Conservation (phyloP, 2,797 vertebrate species). For the Phaenicophaeus curvirostris region DNA sequence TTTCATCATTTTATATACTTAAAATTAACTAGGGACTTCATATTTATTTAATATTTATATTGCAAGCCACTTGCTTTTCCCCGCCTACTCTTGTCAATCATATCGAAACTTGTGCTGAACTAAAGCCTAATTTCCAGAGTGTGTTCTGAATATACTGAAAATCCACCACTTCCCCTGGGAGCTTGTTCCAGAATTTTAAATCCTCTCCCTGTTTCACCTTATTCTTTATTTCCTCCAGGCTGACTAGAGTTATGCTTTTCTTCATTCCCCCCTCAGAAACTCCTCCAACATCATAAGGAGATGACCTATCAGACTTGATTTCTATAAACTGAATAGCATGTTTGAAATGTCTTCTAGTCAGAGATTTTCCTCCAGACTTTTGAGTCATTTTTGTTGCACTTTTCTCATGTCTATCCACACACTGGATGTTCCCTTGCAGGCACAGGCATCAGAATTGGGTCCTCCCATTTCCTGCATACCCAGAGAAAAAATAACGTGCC, state of each 20-base stretch:
- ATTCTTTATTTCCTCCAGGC: background rate
- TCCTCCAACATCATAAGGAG: rapidly evolving
- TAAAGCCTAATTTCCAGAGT: background rate
- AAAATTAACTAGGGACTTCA: background rate
- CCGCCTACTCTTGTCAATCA: rapidly evolving
- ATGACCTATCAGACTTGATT: background rate
- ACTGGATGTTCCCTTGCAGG: background rate
- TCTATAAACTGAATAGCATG: background rate
- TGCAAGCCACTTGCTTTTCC: background rate
- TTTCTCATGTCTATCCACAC: background rate
- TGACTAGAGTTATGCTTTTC: background rate
- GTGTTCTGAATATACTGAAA: background rate
- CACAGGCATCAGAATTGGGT: background rate
- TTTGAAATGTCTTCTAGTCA: background rate
- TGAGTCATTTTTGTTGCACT: background rate
- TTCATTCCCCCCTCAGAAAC: background rate
- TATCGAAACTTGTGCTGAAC: background rate
- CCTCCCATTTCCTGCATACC: background rate
- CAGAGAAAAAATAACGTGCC: background rate
- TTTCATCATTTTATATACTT: background rate
- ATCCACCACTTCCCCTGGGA: background rate
- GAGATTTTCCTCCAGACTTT: background rate
- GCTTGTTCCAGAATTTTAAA: background rate
- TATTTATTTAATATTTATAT: background rate
- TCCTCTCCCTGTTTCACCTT: background rate